phyloP scores from a whole-genome alignment of 2,888 invertebrate genomes.

The Orthosia cruda region DNA sequence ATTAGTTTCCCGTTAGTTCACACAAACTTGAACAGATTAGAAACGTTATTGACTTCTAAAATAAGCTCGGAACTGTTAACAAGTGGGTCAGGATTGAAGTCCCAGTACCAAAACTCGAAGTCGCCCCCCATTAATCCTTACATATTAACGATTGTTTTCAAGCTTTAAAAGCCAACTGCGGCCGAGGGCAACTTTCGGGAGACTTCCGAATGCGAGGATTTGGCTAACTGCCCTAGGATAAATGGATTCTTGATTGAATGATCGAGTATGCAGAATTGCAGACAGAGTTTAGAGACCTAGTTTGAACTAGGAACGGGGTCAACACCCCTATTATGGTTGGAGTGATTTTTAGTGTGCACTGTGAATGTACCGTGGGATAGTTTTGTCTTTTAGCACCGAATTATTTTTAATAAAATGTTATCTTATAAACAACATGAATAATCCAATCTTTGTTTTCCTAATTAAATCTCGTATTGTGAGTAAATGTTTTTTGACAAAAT shows the following conservation, averaged over 20 bases:
- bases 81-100: constrained; percentile 66
- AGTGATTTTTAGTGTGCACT: constrained; percentile 15
- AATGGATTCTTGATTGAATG: constrained; percentile 78
- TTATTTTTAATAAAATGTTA: no score
- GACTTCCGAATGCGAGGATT: constrained; percentile 77
- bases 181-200: constrained; percentile 73
- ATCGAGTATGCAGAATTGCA: constrained; percentile 60
- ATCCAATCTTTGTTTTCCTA: no score
- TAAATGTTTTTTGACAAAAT: no score
- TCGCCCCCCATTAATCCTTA: constrained; percentile 78
- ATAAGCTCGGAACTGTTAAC: constrained; percentile 70
- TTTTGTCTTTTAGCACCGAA: background rate
- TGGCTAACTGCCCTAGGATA: constrained; percentile 72
- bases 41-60: constrained; percentile 70
- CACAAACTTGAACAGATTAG: constrained; percentile 62
- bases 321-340: constrained; percentile 24
- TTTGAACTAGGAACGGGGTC: constrained; percentile 47
- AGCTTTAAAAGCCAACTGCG: constrained; percentile 85
- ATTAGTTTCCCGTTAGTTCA: constrained; percentile 69
- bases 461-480: no score
- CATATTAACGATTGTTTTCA: constrained; percentile 85
- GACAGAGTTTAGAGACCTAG: constrained; percentile 44
- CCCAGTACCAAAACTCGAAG: constrained; percentile 66
- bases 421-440: no score
- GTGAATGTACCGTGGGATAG: constrained; percentile 15